Base-by-base conservation (phyloP, 2,797 vertebrate species). In the Hyperoplus immaculatus region DNA sequence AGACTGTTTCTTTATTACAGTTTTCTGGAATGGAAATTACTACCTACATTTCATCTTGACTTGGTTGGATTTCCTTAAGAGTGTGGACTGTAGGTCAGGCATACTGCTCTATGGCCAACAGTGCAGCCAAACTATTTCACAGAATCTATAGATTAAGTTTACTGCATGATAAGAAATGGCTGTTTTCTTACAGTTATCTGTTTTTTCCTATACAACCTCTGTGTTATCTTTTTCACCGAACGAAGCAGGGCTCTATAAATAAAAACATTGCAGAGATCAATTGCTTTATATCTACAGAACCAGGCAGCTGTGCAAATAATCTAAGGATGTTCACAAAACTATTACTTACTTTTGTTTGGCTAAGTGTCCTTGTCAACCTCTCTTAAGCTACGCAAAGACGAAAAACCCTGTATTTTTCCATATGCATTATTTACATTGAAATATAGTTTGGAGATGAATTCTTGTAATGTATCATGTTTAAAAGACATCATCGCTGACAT, bases 121-220 rank as follows among this genome's bases (percentile, higher is more conserved):
- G 73, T 72, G 74, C 53, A 84, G 78, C 66, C 75, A 77, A 88
- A 70, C 86, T 80, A 75, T 85, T 85, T 79, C 74, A 81, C 72
- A 79, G 84, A 88, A 87, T 81, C 84, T 73, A 79, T 78, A 77
- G 75, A 88, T 83, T 89, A 84, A 82, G 79, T 91, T 89, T 88
- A 81, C 73, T 70, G 47, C 74, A 78, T 85, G 78, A 91, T 88
- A 85, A 73, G 72, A 86, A 88, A 87, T 86, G 75, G 84, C 83
- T 75, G 87, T 86, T 72, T 66, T 77, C 68, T 87, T 73, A 80
- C 57, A 85, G 74, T 89, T 87, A 77, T 87, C 50, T 21, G n/a
- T 67, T 72, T 82, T 53, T 57, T 75, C 77, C 49, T 64, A 72
- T 80, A 65, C 59, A 42, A 71, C 49, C 69, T 85, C 78, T 87